phyloP scores from a whole-genome alignment of 2,113 vertebrate genomes.

The Scatophagus argus region DNA sequence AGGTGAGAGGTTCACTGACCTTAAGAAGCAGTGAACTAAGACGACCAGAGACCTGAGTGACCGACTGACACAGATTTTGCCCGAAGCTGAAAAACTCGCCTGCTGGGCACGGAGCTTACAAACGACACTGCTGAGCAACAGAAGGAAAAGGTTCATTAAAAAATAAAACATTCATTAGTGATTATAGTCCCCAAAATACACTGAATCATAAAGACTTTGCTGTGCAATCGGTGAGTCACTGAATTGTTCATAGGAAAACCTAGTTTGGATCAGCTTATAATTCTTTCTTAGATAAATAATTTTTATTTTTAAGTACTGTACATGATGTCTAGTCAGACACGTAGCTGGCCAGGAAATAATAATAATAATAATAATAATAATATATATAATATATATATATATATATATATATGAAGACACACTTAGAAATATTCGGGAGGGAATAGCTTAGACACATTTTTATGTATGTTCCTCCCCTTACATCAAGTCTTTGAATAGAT shows the following conservation, averaged over 20 bases:
- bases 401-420: conserved; percentile 78
- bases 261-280: conserved; percentile 87
- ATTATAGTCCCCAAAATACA: conserved; percentile 87
- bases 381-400: conserved; percentile 30
- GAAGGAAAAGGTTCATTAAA: conserved; percentile 62
- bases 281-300: conserved; percentile 85
- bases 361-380: conserved; percentile 62
- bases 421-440: conserved; percentile 77
- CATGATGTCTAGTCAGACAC: conserved; percentile 82
- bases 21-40: conserved; percentile 41
- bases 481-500: conserved; percentile 80
- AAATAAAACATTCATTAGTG: conserved; percentile 84
- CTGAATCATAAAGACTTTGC: conserved; percentile 78
- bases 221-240: conserved; percentile 85
- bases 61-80: conserved; percentile 49
- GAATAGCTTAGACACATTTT: conserved; percentile 78
- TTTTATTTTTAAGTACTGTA: conserved; percentile 82
- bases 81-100: conserved; percentile 29
- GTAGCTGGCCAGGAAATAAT: conserved; percentile 82
- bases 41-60: conserved; percentile 64
- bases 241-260: conserved; percentile 80
- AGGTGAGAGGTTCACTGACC: conserved; percentile 58
- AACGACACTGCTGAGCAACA: conserved; percentile 59
- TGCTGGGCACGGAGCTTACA: conserved; percentile 49
- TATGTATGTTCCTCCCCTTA: conserved; percentile 71